These are phyloP conservation scores for Meiosimyza decipiens DNA, from an alignment of 2,888 invertebrate species.

Conservation along the genomic window DNA sequence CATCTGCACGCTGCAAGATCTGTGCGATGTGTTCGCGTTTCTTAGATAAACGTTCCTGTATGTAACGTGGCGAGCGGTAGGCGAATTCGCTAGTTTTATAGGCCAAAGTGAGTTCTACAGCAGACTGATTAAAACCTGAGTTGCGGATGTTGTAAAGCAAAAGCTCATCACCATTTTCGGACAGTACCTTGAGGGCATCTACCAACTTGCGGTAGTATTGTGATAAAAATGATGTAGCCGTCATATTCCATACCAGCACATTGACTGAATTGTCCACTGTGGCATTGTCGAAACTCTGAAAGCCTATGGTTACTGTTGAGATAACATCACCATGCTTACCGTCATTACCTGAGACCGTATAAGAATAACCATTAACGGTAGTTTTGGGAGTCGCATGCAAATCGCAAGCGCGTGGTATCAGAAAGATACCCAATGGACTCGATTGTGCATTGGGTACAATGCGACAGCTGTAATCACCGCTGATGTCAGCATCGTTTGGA, in stretches of 20 bases:
- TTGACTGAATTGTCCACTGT: conserved; percentile 88
- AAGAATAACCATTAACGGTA: conserved; percentile 78
- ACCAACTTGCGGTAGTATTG: conserved; percentile 80
- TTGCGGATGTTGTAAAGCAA: conserved; percentile 82
- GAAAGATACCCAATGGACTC: conserved; percentile 71
- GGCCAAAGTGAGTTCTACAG: conserved; percentile 79
- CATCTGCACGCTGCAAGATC: conserved; percentile 69
- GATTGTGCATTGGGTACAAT: conserved; percentile 74
- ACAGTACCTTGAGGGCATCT: conserved; percentile 76
- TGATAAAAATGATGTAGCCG: conserved; percentile 80
- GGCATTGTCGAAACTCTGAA: conserved; percentile 80
- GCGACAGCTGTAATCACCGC: conserved; percentile 89
- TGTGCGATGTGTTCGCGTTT: conserved; percentile 75
- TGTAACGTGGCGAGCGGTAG: conserved; percentile 74
- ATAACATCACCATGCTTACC: conserved; percentile 87
- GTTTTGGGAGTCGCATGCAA: conserved; percentile 78
- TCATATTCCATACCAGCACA: conserved; percentile 78
- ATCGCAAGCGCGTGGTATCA: conserved; percentile 82
- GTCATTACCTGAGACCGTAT: conserved; percentile 89
- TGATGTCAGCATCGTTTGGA: conserved; percentile 91
- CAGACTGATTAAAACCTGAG: conserved; percentile 53
- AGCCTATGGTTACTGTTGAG: conserved; percentile 88
- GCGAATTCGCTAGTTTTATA: conserved; percentile 68
- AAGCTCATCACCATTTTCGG: conserved; percentile 74
- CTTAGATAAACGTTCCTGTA: conserved; percentile 74